Percentiles rank a stretch among this genome's conserved stretches.
Evolutionary conservation across 2,113 vertebrate genomes (phyloP).

Genomic region (Sapajus apella): DNA sequence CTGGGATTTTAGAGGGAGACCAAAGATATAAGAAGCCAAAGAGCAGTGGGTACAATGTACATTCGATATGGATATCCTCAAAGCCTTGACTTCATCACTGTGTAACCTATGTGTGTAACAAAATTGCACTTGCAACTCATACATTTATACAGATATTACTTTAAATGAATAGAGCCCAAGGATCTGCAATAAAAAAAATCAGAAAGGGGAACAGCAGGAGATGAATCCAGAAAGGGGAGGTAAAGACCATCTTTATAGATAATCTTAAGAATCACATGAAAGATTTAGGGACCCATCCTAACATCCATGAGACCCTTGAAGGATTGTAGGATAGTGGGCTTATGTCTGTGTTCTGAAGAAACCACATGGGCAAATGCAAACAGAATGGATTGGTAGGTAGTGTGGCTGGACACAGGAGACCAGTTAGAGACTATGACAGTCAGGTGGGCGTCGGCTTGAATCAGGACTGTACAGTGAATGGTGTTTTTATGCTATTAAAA

Average conservation of each 20-base stretch:
- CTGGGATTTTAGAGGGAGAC: not conserved
- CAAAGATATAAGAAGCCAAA: not conserved
- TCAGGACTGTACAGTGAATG: not conserved
- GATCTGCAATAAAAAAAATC: not conserved
- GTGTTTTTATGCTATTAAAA: not conserved
- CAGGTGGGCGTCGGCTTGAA: no score
- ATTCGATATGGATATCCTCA: not conserved
- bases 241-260: not conserved
- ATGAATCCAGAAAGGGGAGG: not conserved
- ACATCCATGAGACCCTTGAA: not conserved
- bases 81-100: not conserved
- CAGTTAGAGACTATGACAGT: not conserved
- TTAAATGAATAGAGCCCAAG: not conserved
- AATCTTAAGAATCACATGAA: not conserved
- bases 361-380: rapidly evolving
- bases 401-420: not conserved
- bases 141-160: not conserved
- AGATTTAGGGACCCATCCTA: not conserved
- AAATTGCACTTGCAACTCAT: not conserved
- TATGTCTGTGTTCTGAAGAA: not conserved
- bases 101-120: not conserved
- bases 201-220: not conserved
- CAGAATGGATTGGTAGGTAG: not conserved
- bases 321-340: not conserved
- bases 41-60: not conserved